Evolutionary conservation across 2,797 vertebrate species (phyloP), one percentile per base, ranked within the genome.

Genomic region (Microctenopoma steveboyesi): DNA sequence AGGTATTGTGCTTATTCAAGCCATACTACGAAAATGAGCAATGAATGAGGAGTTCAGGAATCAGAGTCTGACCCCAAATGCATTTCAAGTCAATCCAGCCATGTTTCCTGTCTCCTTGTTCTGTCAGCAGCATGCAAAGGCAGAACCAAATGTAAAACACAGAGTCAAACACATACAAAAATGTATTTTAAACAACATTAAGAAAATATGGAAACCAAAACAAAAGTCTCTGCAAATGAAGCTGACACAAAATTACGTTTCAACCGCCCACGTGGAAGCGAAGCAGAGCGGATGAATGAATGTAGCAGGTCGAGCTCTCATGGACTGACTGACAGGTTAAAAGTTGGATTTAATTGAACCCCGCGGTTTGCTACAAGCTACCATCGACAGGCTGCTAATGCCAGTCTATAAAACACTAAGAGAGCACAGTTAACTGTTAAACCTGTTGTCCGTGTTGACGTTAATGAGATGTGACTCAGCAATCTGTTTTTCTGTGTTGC

Each of bases 291-390:
- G 35, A 3, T 49, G 40, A 61, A 74, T 40, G 46, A 86, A 84
- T 66, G 40, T 33, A 73, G 73, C 83, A 85, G 77, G 74, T 88
- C 60, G 65, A 52, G 46, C 47, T 57, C 56, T 59, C 54, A 92
- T 88, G 30, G 74, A 88, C 70, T 59, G 56, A 76, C 69, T 81
- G 65, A 84, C 84, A 74, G 76, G 82, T 88, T 83, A 83, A 88
- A 88, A 79, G 76, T 71, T 71, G 73, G 68, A 69, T 82, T 86
- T 82, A 77, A 90, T 80, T 85, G 85, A 88, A 84, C 78, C 85
- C 91, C 67, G 64, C 72, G 74, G 86, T 84, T 78, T 68, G 64
- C 78, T 81, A 87, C 84, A 84, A 85, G 88, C 77, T 72, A n/a
- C 58, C 69, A 93, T 89, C 9, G 84, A 90, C 83, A 71, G 49